A percentile compares a stretch with the other conserved stretches of the same genome.
Evolutionary conservation across 1,140 invertebrate genomes (phyloP).

Genomic region (Neotoxoptera formosana): DNA sequence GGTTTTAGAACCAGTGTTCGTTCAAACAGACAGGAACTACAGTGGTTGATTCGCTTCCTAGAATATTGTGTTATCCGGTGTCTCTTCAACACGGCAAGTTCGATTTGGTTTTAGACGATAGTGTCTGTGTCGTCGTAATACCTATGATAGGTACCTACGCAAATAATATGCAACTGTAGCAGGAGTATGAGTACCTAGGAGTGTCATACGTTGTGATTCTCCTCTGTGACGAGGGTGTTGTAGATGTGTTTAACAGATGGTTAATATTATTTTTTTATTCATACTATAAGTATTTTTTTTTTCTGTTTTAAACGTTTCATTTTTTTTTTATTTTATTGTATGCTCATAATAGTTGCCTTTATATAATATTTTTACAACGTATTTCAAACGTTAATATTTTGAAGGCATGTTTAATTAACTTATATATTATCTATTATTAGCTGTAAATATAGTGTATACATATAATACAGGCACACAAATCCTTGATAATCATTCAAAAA

Average conservation of each 20-base stretch:
- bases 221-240: neutral
- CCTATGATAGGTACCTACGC: neutral
- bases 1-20: neutral
- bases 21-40: neutral
- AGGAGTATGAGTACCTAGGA: neutral
- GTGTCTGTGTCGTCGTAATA: neutral
- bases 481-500: neutral
- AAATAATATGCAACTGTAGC: neutral
- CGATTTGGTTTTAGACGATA: neutral
- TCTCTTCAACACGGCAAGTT: neutral
- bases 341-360: neutral
- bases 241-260: neutral
- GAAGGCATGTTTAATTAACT: neutral
- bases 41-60: conserved; percentile 7
- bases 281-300: neutral
- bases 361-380: neutral
- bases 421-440: neutral
- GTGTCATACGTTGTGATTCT: neutral
- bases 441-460: neutral
- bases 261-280: neutral
- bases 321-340: neutral
- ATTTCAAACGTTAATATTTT: neutral
- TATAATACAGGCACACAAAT: neutral
- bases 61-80: conserved; percentile 3
- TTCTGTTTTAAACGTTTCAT: neutral